Evolutionary conservation across 2,888 invertebrate genomes (phyloP).

Genomic region (Himalopsyche kuldschensis): DNA sequence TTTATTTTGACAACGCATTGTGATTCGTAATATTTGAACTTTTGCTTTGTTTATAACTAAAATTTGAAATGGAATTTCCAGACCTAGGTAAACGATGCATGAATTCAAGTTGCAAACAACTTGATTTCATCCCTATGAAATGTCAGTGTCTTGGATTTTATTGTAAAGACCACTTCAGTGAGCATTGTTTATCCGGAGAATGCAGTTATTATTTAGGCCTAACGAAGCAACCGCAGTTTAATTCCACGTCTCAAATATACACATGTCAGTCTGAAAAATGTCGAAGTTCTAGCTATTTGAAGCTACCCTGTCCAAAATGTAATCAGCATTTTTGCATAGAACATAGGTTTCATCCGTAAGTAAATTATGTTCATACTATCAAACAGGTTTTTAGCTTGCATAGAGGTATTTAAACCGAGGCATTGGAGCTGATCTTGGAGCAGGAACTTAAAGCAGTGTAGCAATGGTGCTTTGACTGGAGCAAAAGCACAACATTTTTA

Average conservation of each 20-base stretch:
- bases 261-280: conserved; percentile 64
- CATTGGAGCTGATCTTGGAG: too few species aligned
- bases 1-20: neutral
- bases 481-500: too few species aligned
- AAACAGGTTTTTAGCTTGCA: too few species aligned
- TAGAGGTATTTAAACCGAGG: too few species aligned
- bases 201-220: conserved; percentile 49
- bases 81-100: conserved; percentile 68
- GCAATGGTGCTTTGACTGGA: too few species aligned
- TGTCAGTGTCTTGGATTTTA: conserved; percentile 67
- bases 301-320: conserved; percentile 69
- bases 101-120: conserved; percentile 62
- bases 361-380: conserved; percentile 37
- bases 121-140: conserved; percentile 71
- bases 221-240: conserved; percentile 50
- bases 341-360: conserved; percentile 65
- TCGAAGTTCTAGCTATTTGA: conserved; percentile 61
- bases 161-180: conserved; percentile 69
- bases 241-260: conserved; percentile 52
- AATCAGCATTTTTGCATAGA: conserved; percentile 69
- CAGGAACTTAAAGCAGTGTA: too few species aligned
- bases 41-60: neutral
- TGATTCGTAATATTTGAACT: too few species aligned
- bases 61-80: conserved; percentile 71
- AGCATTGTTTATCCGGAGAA: conserved; percentile 59